Base-by-base conservation (phyloP, 2,888 invertebrate genomes). In the Coremacera marginata region DNA sequence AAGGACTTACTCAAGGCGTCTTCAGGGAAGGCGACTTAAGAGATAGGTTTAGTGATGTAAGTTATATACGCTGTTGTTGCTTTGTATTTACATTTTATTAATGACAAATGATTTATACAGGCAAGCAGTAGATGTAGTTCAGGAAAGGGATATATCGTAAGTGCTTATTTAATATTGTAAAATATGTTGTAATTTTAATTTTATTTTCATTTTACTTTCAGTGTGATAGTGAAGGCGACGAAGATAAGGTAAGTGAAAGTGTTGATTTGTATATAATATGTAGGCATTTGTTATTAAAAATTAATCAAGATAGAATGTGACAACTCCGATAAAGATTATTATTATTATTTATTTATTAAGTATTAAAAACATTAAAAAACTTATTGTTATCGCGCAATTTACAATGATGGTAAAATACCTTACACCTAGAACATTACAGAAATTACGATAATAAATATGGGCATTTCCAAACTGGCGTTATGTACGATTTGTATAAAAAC, bases 111-210 rank as follows among this genome's bases (percentile, higher is more conserved):
- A 27, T 51, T n/a, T 49, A 22, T 74, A 90, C 92, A 95, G 95
- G 94, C 95, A 91, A 95, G 95, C 93, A 95, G 95, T 93, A 94
- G 95, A 92, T 95, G 95, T 93, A 95, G 95, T 93, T 95, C 95
- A 92, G 95, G 95, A 92, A 95, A 95, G 93, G 95, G 95, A 93
- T 95, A 95, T 95, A 95, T 95, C 95, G 96, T 96, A 93, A 95
- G 96, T 95, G 93, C 91, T 78, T 88, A 9, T 25, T 62, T 55
- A 68, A 75, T 19, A 44, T 75, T 49, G 5, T 68, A 44, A 55
- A 49, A 49, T 63, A 27, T 22, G 51, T 1, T 25, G 14, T 37
- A 67, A 37, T 57, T 19, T 75, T 34, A 44, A 62, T 75, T 68
- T 52, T 44, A 8, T 85, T 85, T 87, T 86, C 85, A 88, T 90